These are phyloP conservation scores for Lichenostomus cassidix DNA, from an alignment of 2,113 vertebrate genomes.

Conservation along the genomic window DNA sequence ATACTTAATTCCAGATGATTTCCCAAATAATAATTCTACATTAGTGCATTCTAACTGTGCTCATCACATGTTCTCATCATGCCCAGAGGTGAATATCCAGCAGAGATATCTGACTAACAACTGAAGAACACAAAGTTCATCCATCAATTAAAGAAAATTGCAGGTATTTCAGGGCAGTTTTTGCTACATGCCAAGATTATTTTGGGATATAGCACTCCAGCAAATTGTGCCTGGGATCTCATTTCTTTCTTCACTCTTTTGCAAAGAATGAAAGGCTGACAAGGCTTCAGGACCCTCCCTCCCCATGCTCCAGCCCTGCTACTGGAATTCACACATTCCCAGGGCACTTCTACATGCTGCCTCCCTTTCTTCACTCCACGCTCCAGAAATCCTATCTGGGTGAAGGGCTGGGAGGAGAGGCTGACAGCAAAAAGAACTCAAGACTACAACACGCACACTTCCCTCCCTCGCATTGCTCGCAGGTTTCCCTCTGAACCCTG, in stretches of 20 bases:
- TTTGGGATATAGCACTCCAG: not conserved
- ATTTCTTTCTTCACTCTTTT: conserved; percentile 17
- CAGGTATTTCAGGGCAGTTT: conserved; percentile 9
- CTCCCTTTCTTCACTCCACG: not conserved
- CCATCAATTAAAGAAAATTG: not conserved
- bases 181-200: conserved; percentile 15
- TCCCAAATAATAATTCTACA: not conserved
- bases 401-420: not conserved
- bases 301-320: not conserved
- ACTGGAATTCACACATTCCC: conserved; percentile 58
- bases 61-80: not conserved
- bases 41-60: not conserved
- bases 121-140: not conserved
- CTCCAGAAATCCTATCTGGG: conserved; percentile 24
- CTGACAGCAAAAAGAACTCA: not conserved
- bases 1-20: not conserved
- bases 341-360: not conserved
- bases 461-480: not conserved
- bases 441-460: not conserved
- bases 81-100: not conserved
- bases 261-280: not conserved
- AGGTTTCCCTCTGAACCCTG: not conserved
- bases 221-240: conserved; percentile 13
- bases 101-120: not conserved
- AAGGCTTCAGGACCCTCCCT: not conserved